These are phyloP conservation scores for Sardinella longiceps DNA, from an alignment of 2,797 vertebrate species.

Conservation along the genomic window DNA sequence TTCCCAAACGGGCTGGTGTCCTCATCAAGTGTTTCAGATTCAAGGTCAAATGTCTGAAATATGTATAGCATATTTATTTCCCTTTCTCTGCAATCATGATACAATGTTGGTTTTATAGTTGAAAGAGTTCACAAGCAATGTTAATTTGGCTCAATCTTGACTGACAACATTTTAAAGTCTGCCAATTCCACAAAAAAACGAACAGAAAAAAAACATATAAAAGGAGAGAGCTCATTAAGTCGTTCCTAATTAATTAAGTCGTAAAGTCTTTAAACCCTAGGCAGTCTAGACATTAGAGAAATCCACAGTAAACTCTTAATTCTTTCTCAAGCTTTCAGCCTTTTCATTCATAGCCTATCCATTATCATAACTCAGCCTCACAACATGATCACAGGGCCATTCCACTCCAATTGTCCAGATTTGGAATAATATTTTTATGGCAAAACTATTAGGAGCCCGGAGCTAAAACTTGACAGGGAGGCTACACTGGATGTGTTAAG, in stretches of 20 bases:
- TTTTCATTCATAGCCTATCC: not conserved
- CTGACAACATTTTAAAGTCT: not conserved
- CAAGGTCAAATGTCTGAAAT: slow-evolving; percentile 63
- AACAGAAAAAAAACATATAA: no score
- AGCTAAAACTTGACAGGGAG: no score
- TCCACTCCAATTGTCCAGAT: no score
- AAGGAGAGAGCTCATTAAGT: not conserved
- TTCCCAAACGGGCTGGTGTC: slow-evolving; percentile 58
- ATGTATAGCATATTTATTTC: not conserved
- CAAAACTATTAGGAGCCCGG: no score
- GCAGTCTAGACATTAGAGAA: not conserved
- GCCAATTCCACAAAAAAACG: not conserved
- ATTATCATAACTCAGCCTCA: not conserved
- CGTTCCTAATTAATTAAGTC: not conserved
- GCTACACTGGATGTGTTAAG: no score
- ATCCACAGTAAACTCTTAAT: not conserved
- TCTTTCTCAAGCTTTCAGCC: not conserved
- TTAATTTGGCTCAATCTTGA: not conserved
- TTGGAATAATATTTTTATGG: no score
- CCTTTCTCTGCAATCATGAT: not conserved
- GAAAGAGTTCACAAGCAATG: not conserved
- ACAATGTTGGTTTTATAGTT: not conserved
- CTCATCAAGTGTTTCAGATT: slow-evolving; percentile 70
- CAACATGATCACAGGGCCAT: no score
- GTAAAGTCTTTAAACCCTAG: not conserved